These are phyloP conservation scores for Tenthredo amoena DNA, from an alignment of 2,888 invertebrate species.

Conservation along the genomic window DNA sequence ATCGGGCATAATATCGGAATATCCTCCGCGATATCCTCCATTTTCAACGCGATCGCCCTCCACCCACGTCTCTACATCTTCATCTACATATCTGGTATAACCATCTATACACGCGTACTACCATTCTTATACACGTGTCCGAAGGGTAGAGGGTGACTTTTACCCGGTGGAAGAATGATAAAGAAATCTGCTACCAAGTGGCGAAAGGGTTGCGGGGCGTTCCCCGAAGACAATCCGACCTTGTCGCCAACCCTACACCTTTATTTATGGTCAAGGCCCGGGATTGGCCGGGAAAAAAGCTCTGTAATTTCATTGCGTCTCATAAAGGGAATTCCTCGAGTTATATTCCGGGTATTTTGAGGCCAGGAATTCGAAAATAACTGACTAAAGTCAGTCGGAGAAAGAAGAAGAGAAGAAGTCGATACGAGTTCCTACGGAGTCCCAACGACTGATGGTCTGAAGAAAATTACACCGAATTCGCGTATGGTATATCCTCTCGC, in stretches of 20 bases:
- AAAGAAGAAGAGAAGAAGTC: not conserved
- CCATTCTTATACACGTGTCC: slow-evolving; percentile 36
- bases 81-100: slow-evolving; percentile 43
- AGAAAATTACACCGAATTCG: slow-evolving; percentile 22
- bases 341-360: slow-evolving; percentile 6
- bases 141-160: slow-evolving; percentile 14
- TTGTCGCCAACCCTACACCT: not conserved
- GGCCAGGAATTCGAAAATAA: slow-evolving; percentile 26
- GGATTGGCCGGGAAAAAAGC: not conserved
- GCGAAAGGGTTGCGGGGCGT: slow-evolving; percentile 14
- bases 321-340: slow-evolving; percentile 27
- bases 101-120: slow-evolving; percentile 15
- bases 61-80: slow-evolving; percentile 32
- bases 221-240: slow-evolving; percentile 34
- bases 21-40: slow-evolving; percentile 41
- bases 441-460: slow-evolving; percentile 1
- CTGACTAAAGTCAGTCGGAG: not conserved
- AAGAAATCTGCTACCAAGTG: slow-evolving; percentile 34
- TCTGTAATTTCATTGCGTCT: slow-evolving; percentile 31
- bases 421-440: slow-evolving; percentile 16
- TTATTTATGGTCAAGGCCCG: slow-evolving; percentile 12
- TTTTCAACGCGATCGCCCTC: slow-evolving; percentile 35
- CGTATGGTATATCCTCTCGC: slow-evolving; percentile 16
- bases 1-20: slow-evolving; percentile 50
- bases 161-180: slow-evolving; percentile 6